phyloP scores from a whole-genome alignment of 2,888 invertebrate species.

The Kuschelorhynchus macadamiae region DNA sequence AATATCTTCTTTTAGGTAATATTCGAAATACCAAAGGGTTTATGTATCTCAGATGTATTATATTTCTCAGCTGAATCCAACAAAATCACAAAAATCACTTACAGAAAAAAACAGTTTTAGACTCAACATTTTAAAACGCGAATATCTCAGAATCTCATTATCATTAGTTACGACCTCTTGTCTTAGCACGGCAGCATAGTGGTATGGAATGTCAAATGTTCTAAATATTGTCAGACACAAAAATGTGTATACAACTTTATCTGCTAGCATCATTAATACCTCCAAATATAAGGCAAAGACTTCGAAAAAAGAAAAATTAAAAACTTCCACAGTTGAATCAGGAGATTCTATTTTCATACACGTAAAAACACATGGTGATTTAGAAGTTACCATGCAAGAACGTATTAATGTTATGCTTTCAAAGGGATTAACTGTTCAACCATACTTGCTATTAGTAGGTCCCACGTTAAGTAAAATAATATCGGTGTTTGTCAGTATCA shows the following conservation, averaged over 20 bases:
- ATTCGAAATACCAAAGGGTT: no score
- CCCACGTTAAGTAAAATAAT: slow-evolving; percentile 39
- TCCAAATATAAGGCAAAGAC: slow-evolving; percentile 27
- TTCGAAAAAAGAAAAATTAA: slow-evolving; percentile 6
- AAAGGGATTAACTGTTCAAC: slow-evolving; percentile 39
- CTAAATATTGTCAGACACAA: no score
- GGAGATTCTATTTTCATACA: slow-evolving; percentile 29
- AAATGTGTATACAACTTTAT: slow-evolving; percentile 4
- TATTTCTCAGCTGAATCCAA: no score
- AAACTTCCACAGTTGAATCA: slow-evolving; percentile 37
- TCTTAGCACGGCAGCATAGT: no score
- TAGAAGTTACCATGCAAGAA: not conserved
- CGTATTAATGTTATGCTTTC: slow-evolving; percentile 28
- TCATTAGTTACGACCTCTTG: no score
- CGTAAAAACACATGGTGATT: slow-evolving; percentile 22
- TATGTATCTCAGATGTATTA: no score
- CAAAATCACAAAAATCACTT: no score
- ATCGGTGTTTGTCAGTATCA: slow-evolving; percentile 21
- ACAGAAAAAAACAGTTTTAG: no score
- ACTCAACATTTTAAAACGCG: no score
- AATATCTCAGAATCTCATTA: no score
- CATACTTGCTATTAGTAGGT: slow-evolving; percentile 38
- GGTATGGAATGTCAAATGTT: no score
- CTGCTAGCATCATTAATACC: slow-evolving; percentile 33
- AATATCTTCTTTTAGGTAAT: no score